Evolutionary conservation across 2,113 vertebrate genomes (phyloP).

Genomic region (Odontesthes bonariensis): DNA sequence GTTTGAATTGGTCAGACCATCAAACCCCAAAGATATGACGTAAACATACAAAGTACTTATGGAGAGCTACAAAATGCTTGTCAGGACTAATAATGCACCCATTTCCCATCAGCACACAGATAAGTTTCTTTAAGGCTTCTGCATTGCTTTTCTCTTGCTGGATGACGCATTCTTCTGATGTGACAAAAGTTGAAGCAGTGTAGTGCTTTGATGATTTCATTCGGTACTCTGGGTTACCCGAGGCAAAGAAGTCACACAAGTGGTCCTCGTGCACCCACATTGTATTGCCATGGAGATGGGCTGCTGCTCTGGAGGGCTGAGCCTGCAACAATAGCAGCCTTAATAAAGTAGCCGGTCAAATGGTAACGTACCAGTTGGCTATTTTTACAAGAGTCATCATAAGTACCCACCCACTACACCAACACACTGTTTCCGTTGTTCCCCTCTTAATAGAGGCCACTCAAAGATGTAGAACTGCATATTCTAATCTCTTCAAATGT

Average conservation of each 20-base stretch:
- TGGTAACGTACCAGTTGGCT: slow-evolving; percentile 16
- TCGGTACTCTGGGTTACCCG: slow-evolving; percentile 43
- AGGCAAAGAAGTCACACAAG: slow-evolving; percentile 62
- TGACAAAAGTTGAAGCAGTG: slow-evolving; percentile 11
- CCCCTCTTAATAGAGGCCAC: slow-evolving; percentile 3
- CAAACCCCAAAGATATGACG: background rate
- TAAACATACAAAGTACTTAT: too few relatives aligned
- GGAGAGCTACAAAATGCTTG: background rate
- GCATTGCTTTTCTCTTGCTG: background rate
- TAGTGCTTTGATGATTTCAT: slow-evolving; percentile 30
- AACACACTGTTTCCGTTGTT: background rate
- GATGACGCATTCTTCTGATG: background rate
- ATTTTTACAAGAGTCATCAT: slow-evolving; percentile 38
- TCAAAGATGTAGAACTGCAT: background rate
- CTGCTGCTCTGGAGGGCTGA: slow-evolving; percentile 28
- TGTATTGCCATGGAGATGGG: slow-evolving; percentile 45
- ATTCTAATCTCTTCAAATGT: background rate
- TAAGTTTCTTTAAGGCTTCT: background rate
- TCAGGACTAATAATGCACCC: background rate
- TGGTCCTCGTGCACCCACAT: slow-evolving; percentile 55
- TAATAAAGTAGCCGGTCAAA: slow-evolving; percentile 26
- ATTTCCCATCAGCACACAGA: background rate
- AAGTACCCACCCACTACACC: slow-evolving; percentile 13
- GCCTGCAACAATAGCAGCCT: slow-evolving; percentile 23
- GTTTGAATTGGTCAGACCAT: background rate